Base-by-base conservation (phyloP, 2,888 invertebrate species). In the Drosophila monieri region DNA sequence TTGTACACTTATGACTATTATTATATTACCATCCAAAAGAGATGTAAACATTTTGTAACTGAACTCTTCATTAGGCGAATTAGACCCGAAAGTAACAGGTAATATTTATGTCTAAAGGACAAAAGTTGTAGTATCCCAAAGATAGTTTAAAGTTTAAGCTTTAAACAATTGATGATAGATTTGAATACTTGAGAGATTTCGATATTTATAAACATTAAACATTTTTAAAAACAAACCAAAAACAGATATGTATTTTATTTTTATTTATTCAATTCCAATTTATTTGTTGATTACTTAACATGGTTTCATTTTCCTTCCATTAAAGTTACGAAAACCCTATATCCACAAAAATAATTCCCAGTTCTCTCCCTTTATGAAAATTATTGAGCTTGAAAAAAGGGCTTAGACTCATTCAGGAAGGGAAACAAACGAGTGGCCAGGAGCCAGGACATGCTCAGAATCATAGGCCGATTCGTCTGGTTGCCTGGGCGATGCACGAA, bases 401-500 rank as follows among this genome's bases (percentile, higher is more conserved):
- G 18, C 39, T 41, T 41, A 41, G 18, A 41, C 39, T 39, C 1
- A n/a, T 14, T 39, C 15, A 14, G 15, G n/a, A 15, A 15, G 14
- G 39, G 39, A n/a, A 12, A 35, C 35, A 35, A 35, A 1, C 35
- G 32, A 35, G 21, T 10, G 21, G 43, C 18, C 43, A 43, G 43
- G 9, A 41, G 18, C 39, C 14, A 18, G 39, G 39, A 18, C 39
- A 39, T 58, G 51, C 51, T 18, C 43, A n/a, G 35, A 35, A 35
- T 35, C 49, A 41, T 47, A 48, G 51, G 70, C 69, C 37, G 44
- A 39, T 8, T 12, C 39, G 53, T 48, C 49, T 60, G 62, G 72
- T 61, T 72, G 64, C 46, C 69, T 6, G 49, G 54, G 64, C 51
- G 44, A 71, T 61, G 72, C 37, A 6, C 35, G 35, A 27, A 14